Conservation (phyloP, 2,113 vertebrate genomes). For the Trichechus manatus region DNA sequence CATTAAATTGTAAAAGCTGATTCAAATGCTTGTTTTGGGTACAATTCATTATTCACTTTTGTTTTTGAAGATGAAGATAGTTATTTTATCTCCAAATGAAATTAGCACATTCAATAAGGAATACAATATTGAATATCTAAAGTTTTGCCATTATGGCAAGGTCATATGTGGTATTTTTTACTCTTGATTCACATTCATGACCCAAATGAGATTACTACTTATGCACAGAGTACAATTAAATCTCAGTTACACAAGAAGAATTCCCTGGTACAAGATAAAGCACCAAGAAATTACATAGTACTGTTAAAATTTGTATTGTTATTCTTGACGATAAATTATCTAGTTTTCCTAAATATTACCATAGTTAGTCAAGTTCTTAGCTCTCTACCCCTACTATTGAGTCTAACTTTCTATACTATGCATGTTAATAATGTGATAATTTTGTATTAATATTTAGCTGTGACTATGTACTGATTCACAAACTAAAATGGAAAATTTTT, state of each 20-base stretch:
- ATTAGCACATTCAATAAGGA: constrained; percentile 67
- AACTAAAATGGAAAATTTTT: constrained; percentile 30
- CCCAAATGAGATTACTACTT: constrained; percentile 84
- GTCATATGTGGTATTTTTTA: constrained; percentile 84
- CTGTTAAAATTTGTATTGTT: constrained; percentile 70
- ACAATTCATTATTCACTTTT: constrained; percentile 69
- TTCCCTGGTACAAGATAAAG: constrained; percentile 79
- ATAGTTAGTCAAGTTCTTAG: neutral
- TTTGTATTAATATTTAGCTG: neutral
- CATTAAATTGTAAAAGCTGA: constrained; percentile 63
- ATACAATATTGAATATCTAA: constrained; percentile 68
- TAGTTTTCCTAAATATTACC: constrained; percentile 55
- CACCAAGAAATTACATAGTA: constrained; percentile 69
- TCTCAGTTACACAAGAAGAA: constrained; percentile 86
- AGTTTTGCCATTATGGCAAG: constrained; percentile 83
- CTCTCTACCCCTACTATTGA: neutral
- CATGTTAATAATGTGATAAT: neutral
- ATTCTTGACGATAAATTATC: constrained; percentile 20
- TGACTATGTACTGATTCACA: neutral
- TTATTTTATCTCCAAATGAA: constrained; percentile 61
- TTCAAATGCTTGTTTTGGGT: constrained; percentile 52
- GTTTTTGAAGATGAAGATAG: constrained; percentile 60
- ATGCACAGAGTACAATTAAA: constrained; percentile 84
- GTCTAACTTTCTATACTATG: constrained; percentile 32
- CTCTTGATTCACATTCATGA: constrained; percentile 86